Base-by-base conservation (phyloP, 2,797 vertebrate species). In the Diplodus sargus region DNA sequence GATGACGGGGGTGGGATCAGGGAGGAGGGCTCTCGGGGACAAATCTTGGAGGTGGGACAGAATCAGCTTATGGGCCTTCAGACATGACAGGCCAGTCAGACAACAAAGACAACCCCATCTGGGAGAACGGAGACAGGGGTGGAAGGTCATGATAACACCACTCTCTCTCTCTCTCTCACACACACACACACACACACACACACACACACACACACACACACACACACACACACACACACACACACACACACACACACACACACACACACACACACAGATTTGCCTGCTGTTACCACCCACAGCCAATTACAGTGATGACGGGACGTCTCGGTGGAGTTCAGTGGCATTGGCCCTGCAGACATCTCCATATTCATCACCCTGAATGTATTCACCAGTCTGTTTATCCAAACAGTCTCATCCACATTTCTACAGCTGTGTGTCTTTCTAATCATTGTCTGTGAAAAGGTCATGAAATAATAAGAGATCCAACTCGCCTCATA, bases 61-160 rank as follows among this genome's bases (percentile, higher is more conserved):
- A 82, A 73, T 81, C 56, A 75, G 67, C 62, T 79, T 54, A 73
- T 61, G 65, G 82, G 61, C 66, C 70, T 60, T 81, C 66, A 88
- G 67, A 86, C 71, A 76, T 68, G 80, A 83, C 83, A 76, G 69
- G 60, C 61, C 78, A 62, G 81, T 57, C 79, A 86, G 86, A 87
- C 79, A 87, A 92, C 90, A 93, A 92, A 90, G 89, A 91, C 82
- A 48, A 52, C 43, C 88, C 88, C 92, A 92, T 91, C 90, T 93
- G 91, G 89, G 66, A 68, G 70, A 63, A 59, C 3, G 58, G 67
- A 84, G 68, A 39, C 28, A 23, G 73, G 76, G 89, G 82, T 90
- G 63, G 73, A 87, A 90, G 91, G 90, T 93, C 91, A 92, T 15
- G 39, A 69, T 64, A n/a, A 85, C 66, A 47, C 25, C 30, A 34